phyloP scores from a whole-genome alignment of 2,888 invertebrate genomes.

The Xylota segnis region DNA sequence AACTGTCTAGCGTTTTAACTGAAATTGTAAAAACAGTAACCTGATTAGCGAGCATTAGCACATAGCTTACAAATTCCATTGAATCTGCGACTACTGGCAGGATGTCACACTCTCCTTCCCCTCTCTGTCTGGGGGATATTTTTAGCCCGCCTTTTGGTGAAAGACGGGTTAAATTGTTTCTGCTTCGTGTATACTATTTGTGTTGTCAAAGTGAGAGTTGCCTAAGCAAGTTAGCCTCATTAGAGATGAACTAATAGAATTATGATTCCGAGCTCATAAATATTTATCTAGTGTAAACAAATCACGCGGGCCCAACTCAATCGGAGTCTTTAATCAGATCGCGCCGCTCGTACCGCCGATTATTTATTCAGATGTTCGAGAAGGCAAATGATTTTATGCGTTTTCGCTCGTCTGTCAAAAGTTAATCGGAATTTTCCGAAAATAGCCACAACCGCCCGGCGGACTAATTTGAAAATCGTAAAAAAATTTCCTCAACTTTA shows the following conservation, averaged over 20 bases:
- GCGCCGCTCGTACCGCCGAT: background rate
- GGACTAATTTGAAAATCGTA: constrained; percentile 14
- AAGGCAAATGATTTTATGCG: constrained; percentile 18
- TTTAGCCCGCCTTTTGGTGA: background rate
- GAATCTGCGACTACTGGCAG: too few species aligned
- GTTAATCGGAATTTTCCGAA: background rate
- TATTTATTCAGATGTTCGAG: constrained; percentile 19
- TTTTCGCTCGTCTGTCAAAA: background rate
- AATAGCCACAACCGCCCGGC: background rate
- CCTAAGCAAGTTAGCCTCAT: background rate
- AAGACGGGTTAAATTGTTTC: background rate
- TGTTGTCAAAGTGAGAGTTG: background rate
- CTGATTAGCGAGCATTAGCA: background rate
- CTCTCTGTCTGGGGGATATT: background rate
- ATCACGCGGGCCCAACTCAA: background rate
- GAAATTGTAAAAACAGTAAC: constrained; percentile 9
- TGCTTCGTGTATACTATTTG: background rate
- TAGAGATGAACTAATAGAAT: background rate
- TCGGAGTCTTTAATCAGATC: constrained; percentile 11
- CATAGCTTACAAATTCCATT: background rate
- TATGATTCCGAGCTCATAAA: constrained; percentile 4
- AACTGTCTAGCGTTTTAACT: constrained; percentile 15
- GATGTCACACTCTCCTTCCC: too few species aligned
- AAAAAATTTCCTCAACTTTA: background rate
- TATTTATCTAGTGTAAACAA: background rate